phyloP scores from a whole-genome alignment of 2,888 invertebrate species.

The Seira musarum region DNA sequence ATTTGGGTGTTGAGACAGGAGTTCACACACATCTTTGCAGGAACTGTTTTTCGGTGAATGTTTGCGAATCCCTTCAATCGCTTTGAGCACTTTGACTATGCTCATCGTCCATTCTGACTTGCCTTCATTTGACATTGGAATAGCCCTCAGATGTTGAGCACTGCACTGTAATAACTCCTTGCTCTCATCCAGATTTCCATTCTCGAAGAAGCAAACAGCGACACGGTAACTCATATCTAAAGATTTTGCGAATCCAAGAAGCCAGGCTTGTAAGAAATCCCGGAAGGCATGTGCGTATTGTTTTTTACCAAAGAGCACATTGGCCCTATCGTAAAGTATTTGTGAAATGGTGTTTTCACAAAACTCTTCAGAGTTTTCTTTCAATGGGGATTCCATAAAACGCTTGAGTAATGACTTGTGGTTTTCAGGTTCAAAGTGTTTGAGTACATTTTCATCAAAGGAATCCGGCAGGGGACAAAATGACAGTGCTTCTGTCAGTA shows the following conservation, averaged over 20 bases:
- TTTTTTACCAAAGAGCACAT: slow-evolving; percentile 6
- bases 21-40: too few species aligned
- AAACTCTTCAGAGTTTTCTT: background rate
- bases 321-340: slow-evolving; percentile 30
- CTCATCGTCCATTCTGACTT: slow-evolving; percentile 64
- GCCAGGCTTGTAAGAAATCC: slow-evolving; percentile 47
- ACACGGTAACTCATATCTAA: slow-evolving; percentile 19
- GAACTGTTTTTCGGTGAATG: background rate
- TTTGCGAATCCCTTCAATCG: slow-evolving; percentile 51
- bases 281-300: slow-evolving; percentile 12
- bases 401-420: slow-evolving; percentile 4
- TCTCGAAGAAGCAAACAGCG: slow-evolving; percentile 39
- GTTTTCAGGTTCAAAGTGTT: slow-evolving; percentile 4
- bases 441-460: slow-evolving; percentile 33
- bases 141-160: slow-evolving; percentile 41
- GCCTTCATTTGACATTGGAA: slow-evolving; percentile 46
- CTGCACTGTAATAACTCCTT: slow-evolving; percentile 44
- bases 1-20: background rate
- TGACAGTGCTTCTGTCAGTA: slow-evolving; percentile 39
- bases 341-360: slow-evolving; percentile 8
- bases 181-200: slow-evolving; percentile 29
- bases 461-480: slow-evolving; percentile 18
- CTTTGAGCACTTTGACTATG: slow-evolving; percentile 62
- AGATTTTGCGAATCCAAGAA: slow-evolving; percentile 24
- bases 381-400: slow-evolving; percentile 33